These are phyloP conservation scores for Calameuta idolon DNA, from an alignment of 2,888 invertebrate genomes.

Conservation along the genomic window DNA sequence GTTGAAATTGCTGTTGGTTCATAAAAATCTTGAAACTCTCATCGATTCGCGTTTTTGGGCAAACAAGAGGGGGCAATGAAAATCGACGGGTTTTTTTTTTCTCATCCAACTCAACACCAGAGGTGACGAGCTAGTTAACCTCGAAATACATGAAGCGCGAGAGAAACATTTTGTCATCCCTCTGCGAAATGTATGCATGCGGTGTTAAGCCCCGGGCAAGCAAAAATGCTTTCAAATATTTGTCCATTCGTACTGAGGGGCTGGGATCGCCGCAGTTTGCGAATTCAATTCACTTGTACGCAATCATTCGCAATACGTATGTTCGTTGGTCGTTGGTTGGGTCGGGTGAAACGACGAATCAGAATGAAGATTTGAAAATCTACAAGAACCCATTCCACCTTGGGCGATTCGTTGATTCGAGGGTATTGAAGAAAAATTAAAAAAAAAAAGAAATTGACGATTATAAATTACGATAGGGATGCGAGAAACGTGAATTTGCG, in stretches of 20 bases:
- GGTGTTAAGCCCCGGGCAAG: background rate
- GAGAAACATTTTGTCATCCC: background rate
- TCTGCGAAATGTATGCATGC: background rate
- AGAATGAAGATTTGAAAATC: background rate
- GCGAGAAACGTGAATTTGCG: background rate
- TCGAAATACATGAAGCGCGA: background rate
- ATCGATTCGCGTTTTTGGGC: background rate
- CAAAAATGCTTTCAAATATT: constrained; percentile 12
- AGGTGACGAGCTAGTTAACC: background rate
- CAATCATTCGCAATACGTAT: constrained; percentile 1
- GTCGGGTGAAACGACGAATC: too few species aligned
- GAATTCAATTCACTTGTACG: background rate
- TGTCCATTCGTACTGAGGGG: constrained; percentile 1
- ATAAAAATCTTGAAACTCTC: background rate
- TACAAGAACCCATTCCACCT: background rate
- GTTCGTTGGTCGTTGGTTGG: background rate
- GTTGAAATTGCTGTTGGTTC: background rate
- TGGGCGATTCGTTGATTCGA: background rate
- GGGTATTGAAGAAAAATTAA: background rate
- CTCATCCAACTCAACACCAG: background rate
- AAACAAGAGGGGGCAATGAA: background rate
- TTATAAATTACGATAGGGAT: background rate
- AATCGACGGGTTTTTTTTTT: background rate
- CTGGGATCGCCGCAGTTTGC: constrained; percentile 10
- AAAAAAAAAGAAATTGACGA: background rate